Evolutionary conservation across 1,140 invertebrate genomes (phyloP), one percentile per base, ranked within the genome.

Genomic region (Marisa cornuarietis): DNA sequence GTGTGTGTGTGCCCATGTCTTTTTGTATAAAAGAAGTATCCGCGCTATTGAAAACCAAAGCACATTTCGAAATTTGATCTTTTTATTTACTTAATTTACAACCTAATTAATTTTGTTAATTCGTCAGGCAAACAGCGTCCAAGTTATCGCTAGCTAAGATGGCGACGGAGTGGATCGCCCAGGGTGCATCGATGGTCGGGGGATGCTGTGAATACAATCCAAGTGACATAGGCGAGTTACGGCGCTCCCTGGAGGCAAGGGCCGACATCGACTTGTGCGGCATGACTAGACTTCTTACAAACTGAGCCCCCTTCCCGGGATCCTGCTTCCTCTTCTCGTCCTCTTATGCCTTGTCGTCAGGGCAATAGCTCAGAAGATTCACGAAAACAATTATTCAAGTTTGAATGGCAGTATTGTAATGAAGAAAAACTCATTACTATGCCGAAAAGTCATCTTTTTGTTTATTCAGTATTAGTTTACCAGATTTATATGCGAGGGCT

Each of bases 121-220:
- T 93, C 16, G 95, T 94, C 94, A 91, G 91, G 66, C 92, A 92
- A n/a, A 88, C 92, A 62, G 92, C 92, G 62, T 90, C 92, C 49
- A 91, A 91, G 81, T 85, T 90, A n/a, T 89, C 92, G 0, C 84
- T 96, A 1, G 91, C 92, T 31, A 89, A 91, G 18, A 95, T 93
- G 88, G 92, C 95, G 3, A 85, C 92, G 1, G 91, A 94, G 71
- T 96, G 95, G 95, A 85, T 95, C 4, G 89, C 94, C 68, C 84
- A 93, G 20, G 95, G 95, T 10, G 94, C 95, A 0, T 92, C 91
- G 78, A 95, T 94, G 86, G 92, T 96, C 78, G 96, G 95, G 14
- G 95, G 96, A 4, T 96, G 95, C 86, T 96, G 96, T 87, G 91
- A 95, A 81, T 94, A 94, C 0, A 92, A 93, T 83, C 93, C 93